Evolutionary conservation across 2,797 vertebrate species (phyloP), one percentile per base, ranked within the genome.

Genomic region (Neosilurus mollespiculum): DNA sequence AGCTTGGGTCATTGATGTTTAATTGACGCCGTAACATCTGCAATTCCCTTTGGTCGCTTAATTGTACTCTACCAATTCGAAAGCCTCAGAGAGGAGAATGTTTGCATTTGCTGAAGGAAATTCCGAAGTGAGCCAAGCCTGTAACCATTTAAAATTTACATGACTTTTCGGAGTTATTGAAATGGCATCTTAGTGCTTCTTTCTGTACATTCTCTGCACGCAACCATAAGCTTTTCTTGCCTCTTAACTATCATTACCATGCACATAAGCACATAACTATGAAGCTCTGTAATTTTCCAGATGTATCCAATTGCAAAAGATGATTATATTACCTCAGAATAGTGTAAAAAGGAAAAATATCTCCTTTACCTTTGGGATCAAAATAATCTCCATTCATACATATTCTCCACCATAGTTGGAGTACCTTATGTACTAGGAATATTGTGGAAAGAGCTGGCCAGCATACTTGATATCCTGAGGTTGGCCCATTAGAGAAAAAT

Each of bases 21-120:
- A 88, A 91, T 92, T 92, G 91, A 91, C 89, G 90, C 88, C 76
- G 87, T 90, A 91, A 92, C 93, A 93, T 90, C 91, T 91, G 92
- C 76, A 43, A 83, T 88, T 87, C 84, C 85, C 84, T 91, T 92
- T 89, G 87, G 84, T 87, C 78, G 78, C 84, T 90, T 92, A 91
- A 94, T 93, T 90, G 90, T 79, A 91, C 62, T 86, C 75, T 88
- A 84, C 85, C 89, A 87, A 90, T 91, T 89, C 88, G 89, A 82
- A 83, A 85, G 73, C 81, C 65, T 75, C 70, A 84, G 88, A 87
- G 82, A 78, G 71, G 87, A 53, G 80, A 66, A 80, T 84, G 66
- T 89, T 85, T 78, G 88, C 76, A 78, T 85, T 85, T 86, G 88
- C 87, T 83, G 88, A 83, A 81, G 84, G 82, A 88, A 89, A 43